Evolutionary conservation across 1,140 invertebrate species (phyloP), one percentile per base, ranked within the genome.

Genomic region (Eueides isabella): DNA sequence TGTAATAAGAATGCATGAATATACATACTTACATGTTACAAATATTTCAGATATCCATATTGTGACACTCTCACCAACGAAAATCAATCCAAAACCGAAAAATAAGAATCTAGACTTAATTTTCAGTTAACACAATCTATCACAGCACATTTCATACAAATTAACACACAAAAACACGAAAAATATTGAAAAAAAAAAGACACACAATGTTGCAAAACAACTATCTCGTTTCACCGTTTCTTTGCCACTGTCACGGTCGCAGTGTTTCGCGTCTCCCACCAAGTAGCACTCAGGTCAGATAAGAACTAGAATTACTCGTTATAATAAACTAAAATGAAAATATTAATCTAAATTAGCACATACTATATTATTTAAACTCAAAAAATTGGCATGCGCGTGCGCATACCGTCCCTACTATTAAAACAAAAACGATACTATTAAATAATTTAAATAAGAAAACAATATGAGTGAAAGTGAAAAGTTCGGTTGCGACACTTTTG

Each of bases 381-480:
- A 26, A 33, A 55, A 14, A 26, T 55, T 64, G 2, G n/a, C 29
- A 48, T 65, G 70, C 62, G 70, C 61, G 28, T 63, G 62, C 62
- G 70, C 62, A 55, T 12, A 38, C 12, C 48, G 48, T 0, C 23
- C 48, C 48, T 31, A n/a, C 62, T 30, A 72, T 16, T 19, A n/a
- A 66, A 66, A 55, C 14, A 30, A n/a, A 66, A 72, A 55, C 19
- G 23, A 55, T 26, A 61, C 29, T 61, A 64, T 69, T 65, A 48
- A 71, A 63, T 67, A 64, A 71, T 64, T 67, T 63, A 73, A 55
- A 55, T 44, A 55, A 55, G 2, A 26, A 26, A 55, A 55, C 48
- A 55, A 78, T 75, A 78, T 69, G 38, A 74, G 67, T 74, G 72
- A 74, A 74, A 74, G 72, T 69, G 23, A 14, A 5, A 35, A 35